Base-by-base conservation (phyloP, 1,140 invertebrate species). In the Myzus persicae region DNA sequence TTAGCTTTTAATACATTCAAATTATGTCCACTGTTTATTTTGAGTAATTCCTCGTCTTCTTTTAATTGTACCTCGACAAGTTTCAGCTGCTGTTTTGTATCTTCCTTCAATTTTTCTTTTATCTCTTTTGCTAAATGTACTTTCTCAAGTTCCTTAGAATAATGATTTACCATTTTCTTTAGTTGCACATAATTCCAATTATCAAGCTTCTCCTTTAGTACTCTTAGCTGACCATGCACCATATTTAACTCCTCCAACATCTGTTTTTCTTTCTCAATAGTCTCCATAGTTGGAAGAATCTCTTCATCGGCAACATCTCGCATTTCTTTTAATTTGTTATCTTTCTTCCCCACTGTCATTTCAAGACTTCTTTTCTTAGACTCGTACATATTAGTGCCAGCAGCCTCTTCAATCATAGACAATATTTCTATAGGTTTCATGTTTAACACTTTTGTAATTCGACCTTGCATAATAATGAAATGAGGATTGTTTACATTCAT, bases 401-500 rank as follows among this genome's bases (percentile, higher is more conserved):
- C 99, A 44, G 99, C 99, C 96, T 99, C 99, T 96, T 99, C 99
- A 93, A 99, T 97, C 99, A 99, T 99, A 1, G 98, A 98, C 54
- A 99, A 96, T 95, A 99, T 99, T 96, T 99, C 99, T 93, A 97
- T 96, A 31, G 99, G 98, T 95, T 99, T 99, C 99, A 99, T 99
- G 95, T 99, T 99, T 6, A 99, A 96, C 3, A 99, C 99, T 96
- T 99, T 99, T 1, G 99, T 99, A 92, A 99, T 99, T 94, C 99
- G 97, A 20, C 99, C 99, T 96, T 99, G 99, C 99, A 99, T 99
- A 94, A 99, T 99, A 9, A 99, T 96, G 95, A 99, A 99, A 95
- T 99, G 99, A 8, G 99, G 99, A 96, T 99, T 99, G 95, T 99
- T 99, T 0, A 99, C 98, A 95, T 99, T 99, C 5, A 99, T 95